Conservation (phyloP, 2,888 invertebrate genomes). For the Aethes cnicana region DNA sequence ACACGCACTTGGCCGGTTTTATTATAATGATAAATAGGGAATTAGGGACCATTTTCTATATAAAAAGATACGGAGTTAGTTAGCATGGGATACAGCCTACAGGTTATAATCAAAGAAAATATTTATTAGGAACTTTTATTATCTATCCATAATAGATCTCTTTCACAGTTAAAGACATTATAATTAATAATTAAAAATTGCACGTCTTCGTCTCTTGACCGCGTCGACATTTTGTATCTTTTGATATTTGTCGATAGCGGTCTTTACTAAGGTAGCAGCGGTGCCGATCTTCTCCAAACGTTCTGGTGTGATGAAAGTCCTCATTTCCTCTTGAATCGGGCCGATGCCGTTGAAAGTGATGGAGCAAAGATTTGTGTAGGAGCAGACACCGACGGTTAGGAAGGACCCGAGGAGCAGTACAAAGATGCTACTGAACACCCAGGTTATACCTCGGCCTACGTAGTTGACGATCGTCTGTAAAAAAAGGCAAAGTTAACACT, state of each 20-base stretch:
- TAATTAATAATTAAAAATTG: slow-evolving; percentile 38
- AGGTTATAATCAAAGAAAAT: slow-evolving; percentile 19
- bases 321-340: slow-evolving; percentile 81
- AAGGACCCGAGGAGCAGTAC: slow-evolving; percentile 76
- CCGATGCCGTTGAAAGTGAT: slow-evolving; percentile 84
- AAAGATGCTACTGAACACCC: slow-evolving; percentile 67
- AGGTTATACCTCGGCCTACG: slow-evolving; percentile 60
- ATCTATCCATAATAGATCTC: too few species aligned
- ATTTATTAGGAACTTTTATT: slow-evolving; percentile 3
- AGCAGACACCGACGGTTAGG: slow-evolving; percentile 77
- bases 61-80: too few species aligned
- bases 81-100: too few species aligned
- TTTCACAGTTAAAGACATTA: too few species aligned
- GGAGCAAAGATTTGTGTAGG: slow-evolving; percentile 84
- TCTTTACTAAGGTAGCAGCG: slow-evolving; percentile 83
- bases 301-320: slow-evolving; percentile 82
- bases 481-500: slow-evolving; percentile 3
- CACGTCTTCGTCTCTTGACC: slow-evolving; percentile 51
- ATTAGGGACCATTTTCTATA: too few species aligned
- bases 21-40: too few species aligned
- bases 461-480: slow-evolving; percentile 67
- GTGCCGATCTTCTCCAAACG: slow-evolving; percentile 82
- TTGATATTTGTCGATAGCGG: slow-evolving; percentile 84
- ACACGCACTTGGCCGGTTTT: too few species aligned
- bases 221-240: slow-evolving; percentile 61